Evolutionary conservation across 1,140 invertebrate genomes (phyloP).

Genomic region (Eubasilissa regina): DNA sequence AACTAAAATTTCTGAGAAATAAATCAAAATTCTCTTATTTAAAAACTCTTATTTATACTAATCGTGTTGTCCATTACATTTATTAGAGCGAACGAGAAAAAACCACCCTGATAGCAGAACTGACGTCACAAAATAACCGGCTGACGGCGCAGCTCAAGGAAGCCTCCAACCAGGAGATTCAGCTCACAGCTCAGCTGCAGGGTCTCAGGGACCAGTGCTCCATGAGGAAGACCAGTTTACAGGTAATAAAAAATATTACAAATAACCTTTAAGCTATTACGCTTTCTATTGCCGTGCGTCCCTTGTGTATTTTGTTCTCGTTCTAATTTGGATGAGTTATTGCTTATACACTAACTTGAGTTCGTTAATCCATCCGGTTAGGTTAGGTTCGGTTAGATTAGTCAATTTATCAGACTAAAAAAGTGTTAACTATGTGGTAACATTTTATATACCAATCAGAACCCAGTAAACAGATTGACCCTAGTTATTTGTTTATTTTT

Average conservation of each 20-base stretch:
- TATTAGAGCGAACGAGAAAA: slow-evolving; percentile 85
- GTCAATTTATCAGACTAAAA: too few relatives aligned
- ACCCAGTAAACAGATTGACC: too few relatives aligned
- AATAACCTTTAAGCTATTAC: neutral
- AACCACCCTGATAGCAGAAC: slow-evolving; percentile 84
- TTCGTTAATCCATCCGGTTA: too few relatives aligned
- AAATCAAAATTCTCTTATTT: too few relatives aligned
- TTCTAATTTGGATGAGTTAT: neutral
- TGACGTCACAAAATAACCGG: slow-evolving; percentile 92
- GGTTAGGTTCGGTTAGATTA: too few relatives aligned
- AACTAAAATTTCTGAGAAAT: too few relatives aligned
- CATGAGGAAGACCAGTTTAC: slow-evolving; percentile 82
- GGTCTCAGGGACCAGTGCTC: slow-evolving; percentile 88
- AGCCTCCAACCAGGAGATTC: slow-evolving; percentile 85
- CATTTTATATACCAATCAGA: too few relatives aligned
- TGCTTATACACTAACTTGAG: too few relatives aligned
- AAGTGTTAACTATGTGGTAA: too few relatives aligned
- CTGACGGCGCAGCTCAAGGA: slow-evolving; percentile 91
- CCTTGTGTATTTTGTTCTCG: neutral
- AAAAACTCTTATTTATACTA: too few relatives aligned
- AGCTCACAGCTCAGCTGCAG: slow-evolving; percentile 85
- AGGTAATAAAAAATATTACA: slow-evolving; percentile 64
- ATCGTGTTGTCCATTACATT: slow-evolving; percentile 11
- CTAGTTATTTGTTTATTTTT: too few relatives aligned
- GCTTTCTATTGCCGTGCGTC: neutral